Conservation (phyloP, 1,140 invertebrate genomes). For the Cydia amplana region DNA sequence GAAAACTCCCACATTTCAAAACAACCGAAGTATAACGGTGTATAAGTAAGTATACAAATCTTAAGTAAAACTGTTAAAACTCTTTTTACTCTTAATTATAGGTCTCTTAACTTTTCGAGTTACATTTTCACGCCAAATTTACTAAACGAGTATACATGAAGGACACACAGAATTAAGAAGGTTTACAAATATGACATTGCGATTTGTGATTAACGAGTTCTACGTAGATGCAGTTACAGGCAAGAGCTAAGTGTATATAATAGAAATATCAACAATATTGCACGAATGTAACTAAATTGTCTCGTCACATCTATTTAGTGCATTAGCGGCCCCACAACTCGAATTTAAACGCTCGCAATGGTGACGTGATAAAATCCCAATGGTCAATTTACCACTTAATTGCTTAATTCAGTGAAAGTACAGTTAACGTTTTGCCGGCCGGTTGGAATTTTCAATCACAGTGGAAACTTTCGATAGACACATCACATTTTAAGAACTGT, state of each 20-base stretch:
- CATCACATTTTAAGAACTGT: not conserved
- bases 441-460: not conserved
- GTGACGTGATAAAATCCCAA: not conserved
- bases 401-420: conserved; percentile 28
- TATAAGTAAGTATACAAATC: too few species aligned
- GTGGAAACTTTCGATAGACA: not conserved
- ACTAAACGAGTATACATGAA: too few species aligned
- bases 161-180: too few species aligned
- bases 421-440: conserved; percentile 3
- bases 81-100: too few species aligned
- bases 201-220: not conserved
- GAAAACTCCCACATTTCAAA: too few species aligned
- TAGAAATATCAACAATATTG: not conserved
- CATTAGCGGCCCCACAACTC: not conserved
- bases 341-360: conserved; percentile 18
- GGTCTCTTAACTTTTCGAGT: too few species aligned
- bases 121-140: too few species aligned
- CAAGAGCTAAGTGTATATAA: not conserved
- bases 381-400: conserved; percentile 18
- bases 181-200: not conserved
- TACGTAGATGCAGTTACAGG: not conserved
- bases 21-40: too few species aligned
- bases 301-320: not conserved
- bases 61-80: too few species aligned
- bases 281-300: conserved; percentile 11